These are phyloP conservation scores for Hystrix brachyura DNA, from an alignment of 2,113 vertebrate genomes.

Conservation along the genomic window DNA sequence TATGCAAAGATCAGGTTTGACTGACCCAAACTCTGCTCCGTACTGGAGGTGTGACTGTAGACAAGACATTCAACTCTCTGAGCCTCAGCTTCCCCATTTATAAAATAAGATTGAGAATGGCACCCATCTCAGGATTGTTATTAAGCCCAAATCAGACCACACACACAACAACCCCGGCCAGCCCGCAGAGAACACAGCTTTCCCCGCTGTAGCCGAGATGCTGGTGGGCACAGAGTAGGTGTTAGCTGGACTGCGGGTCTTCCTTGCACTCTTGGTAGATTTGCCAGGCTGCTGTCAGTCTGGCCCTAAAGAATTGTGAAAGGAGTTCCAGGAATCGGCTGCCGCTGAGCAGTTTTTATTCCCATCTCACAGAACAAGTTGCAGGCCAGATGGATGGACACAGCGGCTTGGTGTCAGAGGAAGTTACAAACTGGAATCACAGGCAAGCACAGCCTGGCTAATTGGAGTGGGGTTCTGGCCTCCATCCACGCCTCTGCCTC, in stretches of 20 bases:
- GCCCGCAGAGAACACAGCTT: background rate
- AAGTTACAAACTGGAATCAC: background rate
- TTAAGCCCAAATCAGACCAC: background rate
- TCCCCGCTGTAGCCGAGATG: background rate
- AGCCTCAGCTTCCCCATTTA: background rate
- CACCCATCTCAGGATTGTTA: background rate
- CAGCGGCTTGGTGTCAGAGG: background rate
- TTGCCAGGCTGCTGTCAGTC: background rate
- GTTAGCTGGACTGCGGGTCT: background rate
- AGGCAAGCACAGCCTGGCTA: background rate
- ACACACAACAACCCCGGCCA: too few relatives aligned
- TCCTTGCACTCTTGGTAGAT: background rate
- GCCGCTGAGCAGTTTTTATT: background rate
- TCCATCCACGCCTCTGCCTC: fast-evolving
- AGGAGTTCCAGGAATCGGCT: background rate
- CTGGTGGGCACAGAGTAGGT: background rate
- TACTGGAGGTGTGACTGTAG: background rate
- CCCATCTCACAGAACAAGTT: background rate
- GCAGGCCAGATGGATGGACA: background rate
- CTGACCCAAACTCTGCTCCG: background rate
- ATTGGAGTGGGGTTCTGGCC: background rate
- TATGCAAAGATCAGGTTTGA: background rate
- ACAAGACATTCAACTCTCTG: background rate
- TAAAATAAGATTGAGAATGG: background rate
- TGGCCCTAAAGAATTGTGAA: background rate